Evolutionary conservation across 1,140 invertebrate genomes (phyloP).

Genomic region (Temnothorax curvispinosus): DNA sequence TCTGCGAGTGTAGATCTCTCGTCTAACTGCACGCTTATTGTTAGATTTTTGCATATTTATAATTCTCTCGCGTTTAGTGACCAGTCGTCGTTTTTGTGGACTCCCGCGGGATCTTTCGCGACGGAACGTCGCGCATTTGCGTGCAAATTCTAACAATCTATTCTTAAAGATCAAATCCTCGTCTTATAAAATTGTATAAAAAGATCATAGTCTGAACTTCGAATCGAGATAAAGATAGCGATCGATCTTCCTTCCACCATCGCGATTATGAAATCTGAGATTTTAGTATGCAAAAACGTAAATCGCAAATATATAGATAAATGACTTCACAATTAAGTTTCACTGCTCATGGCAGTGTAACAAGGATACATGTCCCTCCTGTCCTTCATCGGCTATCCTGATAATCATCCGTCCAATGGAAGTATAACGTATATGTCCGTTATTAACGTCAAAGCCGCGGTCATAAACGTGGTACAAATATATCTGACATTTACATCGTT

Average conservation of each 20-base stretch:
- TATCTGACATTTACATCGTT: slow-evolving; percentile 74
- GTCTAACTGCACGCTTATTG: slow-evolving; percentile 17
- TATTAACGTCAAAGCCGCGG: slow-evolving; percentile 27
- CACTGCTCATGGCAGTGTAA: background rate
- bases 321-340: background rate
- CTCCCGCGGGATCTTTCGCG: background rate
- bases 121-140: background rate
- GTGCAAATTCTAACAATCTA: background rate
- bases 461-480: slow-evolving; percentile 69
- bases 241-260: background rate
- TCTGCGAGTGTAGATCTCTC: background rate
- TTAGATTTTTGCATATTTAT: slow-evolving; percentile 42
- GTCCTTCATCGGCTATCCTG: background rate
- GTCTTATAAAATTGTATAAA: background rate
- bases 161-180: background rate
- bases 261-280: background rate
- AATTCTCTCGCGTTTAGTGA: background rate
- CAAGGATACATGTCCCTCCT: background rate
- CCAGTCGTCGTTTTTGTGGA: background rate
- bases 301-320: background rate
- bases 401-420: slow-evolving; percentile 35
- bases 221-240: background rate
- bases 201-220: background rate
- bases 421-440: slow-evolving; percentile 46
- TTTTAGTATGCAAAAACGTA: slow-evolving; percentile 35